phyloP scores from a whole-genome alignment of 2,888 invertebrate genomes.

The Sarcophaga caerulescens region DNA sequence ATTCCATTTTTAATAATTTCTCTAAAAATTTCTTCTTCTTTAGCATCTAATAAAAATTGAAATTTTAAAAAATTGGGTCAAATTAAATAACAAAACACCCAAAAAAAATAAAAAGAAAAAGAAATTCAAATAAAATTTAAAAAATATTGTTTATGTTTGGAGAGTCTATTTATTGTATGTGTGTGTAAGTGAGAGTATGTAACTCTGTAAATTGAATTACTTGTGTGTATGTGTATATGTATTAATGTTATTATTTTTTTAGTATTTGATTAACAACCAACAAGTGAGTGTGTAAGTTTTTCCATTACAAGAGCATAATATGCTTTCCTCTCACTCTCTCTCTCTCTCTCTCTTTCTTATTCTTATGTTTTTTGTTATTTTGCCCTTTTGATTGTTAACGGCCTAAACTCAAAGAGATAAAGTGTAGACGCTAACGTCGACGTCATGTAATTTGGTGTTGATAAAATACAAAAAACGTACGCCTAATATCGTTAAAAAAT shows the following conservation, averaged over 20 bases:
- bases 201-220: background rate
- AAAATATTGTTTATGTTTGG: background rate
- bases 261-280: conserved; percentile 33
- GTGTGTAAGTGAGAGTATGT: background rate
- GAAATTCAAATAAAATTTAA: background rate
- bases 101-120: background rate
- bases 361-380: background rate
- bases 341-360: background rate
- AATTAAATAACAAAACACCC: conserved; percentile 16
- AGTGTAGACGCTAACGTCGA: conserved; percentile 17
- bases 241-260: background rate
- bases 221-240: background rate
- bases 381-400: conserved; percentile 53
- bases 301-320: background rate
- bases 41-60: conserved; percentile 40
- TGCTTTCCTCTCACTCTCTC: background rate
- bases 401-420: conserved; percentile 35
- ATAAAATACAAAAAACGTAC: background rate
- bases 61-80: conserved; percentile 55
- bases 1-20: conserved; percentile 55
- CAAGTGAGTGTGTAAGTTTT: conserved; percentile 4
- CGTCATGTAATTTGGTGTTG: background rate
- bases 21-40: conserved; percentile 56
- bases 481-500: too few relatives aligned
- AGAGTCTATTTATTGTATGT: background rate